phyloP scores from a whole-genome alignment of 1,140 invertebrate genomes.

The Sinonovacula constricta region DNA sequence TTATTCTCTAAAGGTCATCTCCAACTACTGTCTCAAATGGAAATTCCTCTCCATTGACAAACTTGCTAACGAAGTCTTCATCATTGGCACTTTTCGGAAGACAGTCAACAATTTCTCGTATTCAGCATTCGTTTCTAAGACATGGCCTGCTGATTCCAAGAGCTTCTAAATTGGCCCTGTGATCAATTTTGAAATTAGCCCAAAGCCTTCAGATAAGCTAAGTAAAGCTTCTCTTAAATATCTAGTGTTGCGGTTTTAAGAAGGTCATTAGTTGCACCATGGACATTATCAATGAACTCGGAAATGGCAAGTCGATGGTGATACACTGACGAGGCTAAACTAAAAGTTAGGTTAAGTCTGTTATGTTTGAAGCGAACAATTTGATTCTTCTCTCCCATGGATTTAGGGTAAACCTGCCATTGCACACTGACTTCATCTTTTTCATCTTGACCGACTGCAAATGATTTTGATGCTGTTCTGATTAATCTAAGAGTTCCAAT shows the following conservation, averaged over 20 bases:
- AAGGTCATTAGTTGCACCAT: conserved; percentile 20
- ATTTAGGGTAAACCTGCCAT: conserved; percentile 8
- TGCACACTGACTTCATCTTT: conserved; percentile 26
- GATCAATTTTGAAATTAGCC: conserved; percentile 44
- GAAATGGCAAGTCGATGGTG: not conserved
- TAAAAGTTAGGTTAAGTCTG: conserved; percentile 51
- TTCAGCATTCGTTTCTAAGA: conserved; percentile 36
- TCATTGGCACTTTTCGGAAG: conserved; percentile 2
- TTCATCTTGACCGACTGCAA: conserved; percentile 37
- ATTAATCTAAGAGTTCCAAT: conserved; percentile 41
- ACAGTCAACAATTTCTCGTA: conserved; percentile 7
- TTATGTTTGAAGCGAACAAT: conserved; percentile 36
- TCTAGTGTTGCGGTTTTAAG: conserved; percentile 37
- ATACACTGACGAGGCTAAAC: conserved; percentile 18
- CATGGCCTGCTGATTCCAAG: conserved; percentile 34
- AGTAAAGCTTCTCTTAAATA: conserved; percentile 11
- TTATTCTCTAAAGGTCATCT: not conserved
- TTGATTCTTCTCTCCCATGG: not conserved
- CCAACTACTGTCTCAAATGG: conserved; percentile 3
- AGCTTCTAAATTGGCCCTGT: conserved; percentile 50
- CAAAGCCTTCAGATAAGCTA: conserved; percentile 47
- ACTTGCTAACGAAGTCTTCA: not conserved
- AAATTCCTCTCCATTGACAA: conserved; percentile 11
- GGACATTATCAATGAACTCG: conserved; percentile 26
- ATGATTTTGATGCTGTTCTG: conserved; percentile 31